Evolutionary conservation across 2,888 invertebrate species (phyloP), one percentile per base, ranked within the genome.

Genomic region (Drymonia ruficornis): DNA sequence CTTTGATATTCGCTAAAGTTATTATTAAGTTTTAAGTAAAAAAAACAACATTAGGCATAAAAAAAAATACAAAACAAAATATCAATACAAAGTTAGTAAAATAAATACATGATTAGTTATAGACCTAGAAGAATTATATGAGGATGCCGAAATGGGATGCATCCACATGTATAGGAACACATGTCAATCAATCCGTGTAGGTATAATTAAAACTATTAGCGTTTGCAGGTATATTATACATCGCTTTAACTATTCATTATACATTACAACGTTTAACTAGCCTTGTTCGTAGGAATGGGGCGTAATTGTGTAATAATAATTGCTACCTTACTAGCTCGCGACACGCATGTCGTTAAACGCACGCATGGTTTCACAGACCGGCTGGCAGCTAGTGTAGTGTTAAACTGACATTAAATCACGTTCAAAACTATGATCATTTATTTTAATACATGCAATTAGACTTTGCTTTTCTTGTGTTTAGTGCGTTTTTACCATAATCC

Each of bases 301-400:
- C 43, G 63, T 60, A 56, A 59, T 49, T 56, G 64, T 53, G 57
- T 67, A 65, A 71, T 63, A 67, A 67, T 74, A 74, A 68, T 52
- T 50, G 44, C 57, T 50, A 60, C 49, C 44, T 64, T 61, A 72
- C 60, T 75, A 58, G 63, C 57, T 55, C 60, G 51, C 40, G 60
- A 50, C 78, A 78, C 78, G 78, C 76, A 70, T 60, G 50, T 63
- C 61, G 63, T 68, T 68, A 74, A 9, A 49, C 48, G 53, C 74
- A 75, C 75, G 75, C 72, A 69, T 62, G 61, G 55, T 49, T 44
- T 59, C 52, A 18, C 38, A 40, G 49, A 57, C 52, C 44, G 15
- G 36, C n/a, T n/a, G n/a, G n/a, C n/a, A 2, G 36, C 29, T 49
- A 31, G 19, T 58, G 56, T 54, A 66, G 53, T 55, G 56, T 59